Conservation (phyloP, 30 jellyfish, hydroid and myxozoan species). For the Aurelia sp. region DNA sequence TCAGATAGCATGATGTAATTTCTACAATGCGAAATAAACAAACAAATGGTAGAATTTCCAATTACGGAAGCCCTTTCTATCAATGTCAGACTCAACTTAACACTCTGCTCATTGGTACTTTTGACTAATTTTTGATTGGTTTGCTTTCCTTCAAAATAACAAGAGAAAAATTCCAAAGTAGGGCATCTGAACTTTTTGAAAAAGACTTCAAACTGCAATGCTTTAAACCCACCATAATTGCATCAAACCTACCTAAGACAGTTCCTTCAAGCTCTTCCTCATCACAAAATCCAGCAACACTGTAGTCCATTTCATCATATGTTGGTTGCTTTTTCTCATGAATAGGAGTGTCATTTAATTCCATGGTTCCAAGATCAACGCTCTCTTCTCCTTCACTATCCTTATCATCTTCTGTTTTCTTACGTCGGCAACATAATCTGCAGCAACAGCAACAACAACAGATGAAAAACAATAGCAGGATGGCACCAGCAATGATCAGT, state of each 20-base stretch:
- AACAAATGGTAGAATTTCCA: too few species aligned
- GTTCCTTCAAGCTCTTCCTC: conserved; percentile 60
- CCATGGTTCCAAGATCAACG: conserved; percentile 63
- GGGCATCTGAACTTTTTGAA: too few species aligned
- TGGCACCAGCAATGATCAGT: conserved; percentile 73
- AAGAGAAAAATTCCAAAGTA: too few species aligned
- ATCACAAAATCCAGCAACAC: conserved; percentile 66
- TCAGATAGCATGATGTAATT: too few species aligned
- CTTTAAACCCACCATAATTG: too few species aligned
- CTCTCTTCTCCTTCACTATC: conserved; percentile 61
- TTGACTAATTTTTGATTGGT: too few species aligned
- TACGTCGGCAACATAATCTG: conserved; percentile 61
- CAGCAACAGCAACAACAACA: conserved; percentile 84
- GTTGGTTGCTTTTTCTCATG: conserved; percentile 70
- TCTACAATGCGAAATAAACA: too few species aligned
- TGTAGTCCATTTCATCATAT: conserved; percentile 88
- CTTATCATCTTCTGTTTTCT: conserved; percentile 58
- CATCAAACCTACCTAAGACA: conserved; percentile 28
- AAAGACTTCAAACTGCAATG: too few species aligned
- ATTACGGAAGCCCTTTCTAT: too few species aligned
- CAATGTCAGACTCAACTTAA: too few species aligned
- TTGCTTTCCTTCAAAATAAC: too few species aligned
- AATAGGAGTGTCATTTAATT: conserved; percentile 57
- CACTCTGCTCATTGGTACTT: too few species aligned
- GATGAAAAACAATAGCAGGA: conserved; percentile 48